Conservation (phyloP, 2,113 vertebrate genomes). For the Phocoena sinus region DNA sequence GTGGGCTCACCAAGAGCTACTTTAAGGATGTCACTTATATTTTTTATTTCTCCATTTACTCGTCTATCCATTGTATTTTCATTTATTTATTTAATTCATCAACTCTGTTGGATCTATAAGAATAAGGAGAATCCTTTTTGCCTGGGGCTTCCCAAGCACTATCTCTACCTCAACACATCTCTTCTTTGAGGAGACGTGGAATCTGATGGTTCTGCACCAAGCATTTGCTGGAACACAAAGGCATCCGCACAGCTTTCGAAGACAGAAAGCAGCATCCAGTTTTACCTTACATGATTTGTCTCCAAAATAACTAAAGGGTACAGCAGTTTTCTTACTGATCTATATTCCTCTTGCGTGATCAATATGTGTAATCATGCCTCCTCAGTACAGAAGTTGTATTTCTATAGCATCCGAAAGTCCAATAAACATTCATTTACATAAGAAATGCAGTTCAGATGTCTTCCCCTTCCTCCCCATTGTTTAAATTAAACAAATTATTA, state of each 20-base stretch:
- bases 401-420: background rate
- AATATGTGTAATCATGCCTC: fast-evolving
- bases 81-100: background rate
- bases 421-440: background rate
- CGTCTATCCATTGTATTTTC: background rate
- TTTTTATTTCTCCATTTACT: background rate
- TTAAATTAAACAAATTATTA: background rate
- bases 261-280: background rate
- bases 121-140: background rate
- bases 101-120: background rate
- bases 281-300: background rate
- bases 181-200: background rate
- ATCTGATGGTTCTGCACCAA: background rate
- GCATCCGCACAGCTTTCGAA: background rate
- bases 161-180: background rate
- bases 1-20: background rate
- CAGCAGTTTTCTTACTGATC: background rate
- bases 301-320: background rate
- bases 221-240: background rate
- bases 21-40: background rate
- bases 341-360: background rate
- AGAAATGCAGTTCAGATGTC: background rate
- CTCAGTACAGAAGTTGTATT: background rate
- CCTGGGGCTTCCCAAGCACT: background rate
- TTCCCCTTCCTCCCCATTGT: background rate